A percentile compares a stretch with the other conserved stretches of the same genome.
Conservation (phyloP, 1,140 invertebrate species). For the Oryzaephilus surinamensis region DNA sequence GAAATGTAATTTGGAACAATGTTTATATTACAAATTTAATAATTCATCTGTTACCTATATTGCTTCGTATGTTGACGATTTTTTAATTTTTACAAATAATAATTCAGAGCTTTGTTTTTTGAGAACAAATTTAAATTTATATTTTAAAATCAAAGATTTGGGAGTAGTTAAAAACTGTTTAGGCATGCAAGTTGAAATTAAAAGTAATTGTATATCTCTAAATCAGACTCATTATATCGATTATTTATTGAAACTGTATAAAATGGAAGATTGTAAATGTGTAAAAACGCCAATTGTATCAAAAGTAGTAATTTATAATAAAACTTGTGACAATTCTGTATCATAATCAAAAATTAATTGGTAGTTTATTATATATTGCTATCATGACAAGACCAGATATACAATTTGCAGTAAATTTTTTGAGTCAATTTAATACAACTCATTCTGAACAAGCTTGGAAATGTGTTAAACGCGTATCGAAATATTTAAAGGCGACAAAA, state of each 20-base stretch:
- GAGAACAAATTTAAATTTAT: constrained; percentile 13
- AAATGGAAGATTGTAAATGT: constrained; percentile 19
- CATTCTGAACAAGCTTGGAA: constrained; percentile 18
- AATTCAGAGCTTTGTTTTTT: constrained; percentile 27
- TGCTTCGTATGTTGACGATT: too few relatives aligned
- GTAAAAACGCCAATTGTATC: constrained; percentile 5
- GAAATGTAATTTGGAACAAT: constrained; percentile 18
- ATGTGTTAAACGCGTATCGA: constrained; percentile 30
- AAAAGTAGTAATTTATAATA: background rate
- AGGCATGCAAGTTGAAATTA: constrained; percentile 13
- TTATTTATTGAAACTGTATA: constrained; percentile 24
- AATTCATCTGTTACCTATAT: too few relatives aligned
- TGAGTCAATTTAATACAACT: constrained; percentile 25
- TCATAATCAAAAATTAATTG: constrained; percentile 29
- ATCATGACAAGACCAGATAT: constrained; percentile 24
- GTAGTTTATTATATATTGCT: constrained; percentile 22
- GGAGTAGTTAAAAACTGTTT: constrained; percentile 18
- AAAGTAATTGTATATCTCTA: constrained; percentile 9
- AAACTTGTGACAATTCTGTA: constrained; percentile 15
- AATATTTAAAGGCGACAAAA: constrained; percentile 33
- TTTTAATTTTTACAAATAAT: constrained; percentile 19
- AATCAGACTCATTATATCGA: constrained; percentile 19
- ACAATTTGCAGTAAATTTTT: constrained; percentile 19
- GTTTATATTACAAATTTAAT: constrained; percentile 18
- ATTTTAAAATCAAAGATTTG: constrained; percentile 24